Conservation (phyloP, 2,797 vertebrate genomes). For the Tokudaia tokunoshimensis region DNA sequence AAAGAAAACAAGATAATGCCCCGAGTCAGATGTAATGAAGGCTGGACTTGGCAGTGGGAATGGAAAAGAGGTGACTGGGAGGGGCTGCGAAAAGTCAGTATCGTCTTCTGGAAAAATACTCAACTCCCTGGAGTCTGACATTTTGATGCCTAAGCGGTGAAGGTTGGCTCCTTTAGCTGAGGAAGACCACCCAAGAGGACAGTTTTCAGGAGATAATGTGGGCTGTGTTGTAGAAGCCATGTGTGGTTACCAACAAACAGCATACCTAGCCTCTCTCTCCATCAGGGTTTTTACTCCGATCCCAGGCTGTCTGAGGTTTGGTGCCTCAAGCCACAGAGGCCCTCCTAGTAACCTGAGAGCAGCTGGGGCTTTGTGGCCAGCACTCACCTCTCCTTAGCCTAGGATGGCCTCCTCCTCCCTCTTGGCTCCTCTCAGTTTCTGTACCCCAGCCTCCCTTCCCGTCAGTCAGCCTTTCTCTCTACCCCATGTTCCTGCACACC, state of each 20-base stretch:
- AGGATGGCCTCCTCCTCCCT: neutral
- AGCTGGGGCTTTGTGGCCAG: neutral
- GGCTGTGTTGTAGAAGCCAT: neutral
- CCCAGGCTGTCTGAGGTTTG: neutral
- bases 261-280: neutral
- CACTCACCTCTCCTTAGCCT: neutral
- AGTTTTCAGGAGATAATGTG: neutral
- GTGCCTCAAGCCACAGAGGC: neutral
- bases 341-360: neutral
- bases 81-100: slow-evolving; percentile 20
- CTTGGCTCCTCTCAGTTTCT: neutral
- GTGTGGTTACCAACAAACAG: neutral
- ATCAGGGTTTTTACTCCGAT: neutral
- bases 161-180: slow-evolving; percentile 20
- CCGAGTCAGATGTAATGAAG: slow-evolving; percentile 15
- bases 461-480: neutral
- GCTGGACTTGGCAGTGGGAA: slow-evolving; percentile 60
- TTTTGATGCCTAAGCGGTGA: slow-evolving; percentile 24
- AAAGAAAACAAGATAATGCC: neutral
- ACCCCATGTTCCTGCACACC: neutral
- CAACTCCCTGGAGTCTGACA: neutral
- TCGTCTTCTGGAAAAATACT: neutral
- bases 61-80: slow-evolving; percentile 56
- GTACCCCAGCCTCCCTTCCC: neutral
- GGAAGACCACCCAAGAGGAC: neutral